Conservation (phyloP, 2,888 invertebrate species). For the Brenthis hecate region DNA sequence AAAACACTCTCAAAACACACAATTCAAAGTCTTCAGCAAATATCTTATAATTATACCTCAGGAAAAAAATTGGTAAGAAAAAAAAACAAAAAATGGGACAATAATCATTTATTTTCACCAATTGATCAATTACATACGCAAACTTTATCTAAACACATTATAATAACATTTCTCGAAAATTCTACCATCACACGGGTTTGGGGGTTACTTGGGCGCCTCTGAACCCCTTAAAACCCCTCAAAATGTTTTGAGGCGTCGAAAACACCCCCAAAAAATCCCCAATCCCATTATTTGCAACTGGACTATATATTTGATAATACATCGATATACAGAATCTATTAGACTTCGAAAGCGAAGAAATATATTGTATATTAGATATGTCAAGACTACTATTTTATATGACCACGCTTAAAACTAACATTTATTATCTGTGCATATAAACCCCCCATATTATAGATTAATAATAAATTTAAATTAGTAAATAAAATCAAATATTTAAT, state of each 20-base stretch:
- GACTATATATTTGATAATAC: slow-evolving; percentile 37
- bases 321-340: slow-evolving; percentile 25
- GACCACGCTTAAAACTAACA: slow-evolving; percentile 33
- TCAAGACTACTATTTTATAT: slow-evolving; percentile 31
- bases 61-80: neutral
- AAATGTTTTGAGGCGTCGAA: neutral
- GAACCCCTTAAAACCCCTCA: neutral
- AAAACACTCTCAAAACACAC: no score
- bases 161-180: slow-evolving; percentile 39
- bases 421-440: slow-evolving; percentile 35
- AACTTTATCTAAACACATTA: slow-evolving; percentile 46
- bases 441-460: slow-evolving; percentile 16
- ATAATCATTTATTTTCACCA: slow-evolving; percentile 52
- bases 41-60: no score
- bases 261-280: neutral
- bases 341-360: slow-evolving; percentile 32
- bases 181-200: slow-evolving; percentile 32
- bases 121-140: slow-evolving; percentile 49
- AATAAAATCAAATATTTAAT: no score
- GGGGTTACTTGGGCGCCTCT: neutral
- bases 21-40: no score
- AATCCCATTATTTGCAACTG: slow-evolving; percentile 20
- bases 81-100: slow-evolving; percentile 44
- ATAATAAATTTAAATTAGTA: neutral
- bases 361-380: slow-evolving; percentile 34